Conservation (phyloP, 2,888 invertebrate species). For the Orgyia antiqua region DNA sequence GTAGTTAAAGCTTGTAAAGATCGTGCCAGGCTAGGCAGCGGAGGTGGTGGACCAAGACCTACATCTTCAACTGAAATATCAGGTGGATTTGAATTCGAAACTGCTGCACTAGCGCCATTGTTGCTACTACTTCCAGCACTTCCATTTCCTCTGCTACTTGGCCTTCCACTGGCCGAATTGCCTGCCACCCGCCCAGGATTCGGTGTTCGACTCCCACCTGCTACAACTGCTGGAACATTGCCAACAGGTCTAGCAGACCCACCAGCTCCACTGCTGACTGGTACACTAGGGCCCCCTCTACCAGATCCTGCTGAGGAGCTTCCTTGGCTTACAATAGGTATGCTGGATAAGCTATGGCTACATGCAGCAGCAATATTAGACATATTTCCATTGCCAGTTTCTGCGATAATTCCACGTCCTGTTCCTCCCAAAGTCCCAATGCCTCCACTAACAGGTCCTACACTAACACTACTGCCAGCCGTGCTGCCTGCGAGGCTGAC, state of each 20-base stretch:
- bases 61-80: constrained; percentile 24
- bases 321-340: neutral
- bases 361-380: neutral
- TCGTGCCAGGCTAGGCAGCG: constrained; percentile 77
- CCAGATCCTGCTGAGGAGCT: too few species aligned
- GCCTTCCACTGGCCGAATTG: constrained; percentile 1
- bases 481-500: constrained; percentile 6
- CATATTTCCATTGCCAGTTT: neutral
- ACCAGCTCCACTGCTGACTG: neutral
- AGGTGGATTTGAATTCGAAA: neutral
- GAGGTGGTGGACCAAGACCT: constrained; percentile 55
- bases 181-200: neutral
- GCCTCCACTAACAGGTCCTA: constrained; percentile 3
- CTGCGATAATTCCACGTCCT: neutral
- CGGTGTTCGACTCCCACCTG: neutral
- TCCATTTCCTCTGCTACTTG: constrained; percentile 2
- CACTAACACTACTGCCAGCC: constrained; percentile 6
- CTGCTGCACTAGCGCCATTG: neutral
- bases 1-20: constrained; percentile 80
- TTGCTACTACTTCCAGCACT: constrained; percentile 2
- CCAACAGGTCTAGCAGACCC: neutral
- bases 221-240: neutral
- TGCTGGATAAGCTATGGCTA: neutral
- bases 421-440: neutral
- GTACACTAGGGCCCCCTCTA: too few species aligned